A percentile compares a stretch with the other conserved stretches of the same genome.
Evolutionary conservation across 2,888 invertebrate species (phyloP).

Genomic region (Acronicta aceris): DNA sequence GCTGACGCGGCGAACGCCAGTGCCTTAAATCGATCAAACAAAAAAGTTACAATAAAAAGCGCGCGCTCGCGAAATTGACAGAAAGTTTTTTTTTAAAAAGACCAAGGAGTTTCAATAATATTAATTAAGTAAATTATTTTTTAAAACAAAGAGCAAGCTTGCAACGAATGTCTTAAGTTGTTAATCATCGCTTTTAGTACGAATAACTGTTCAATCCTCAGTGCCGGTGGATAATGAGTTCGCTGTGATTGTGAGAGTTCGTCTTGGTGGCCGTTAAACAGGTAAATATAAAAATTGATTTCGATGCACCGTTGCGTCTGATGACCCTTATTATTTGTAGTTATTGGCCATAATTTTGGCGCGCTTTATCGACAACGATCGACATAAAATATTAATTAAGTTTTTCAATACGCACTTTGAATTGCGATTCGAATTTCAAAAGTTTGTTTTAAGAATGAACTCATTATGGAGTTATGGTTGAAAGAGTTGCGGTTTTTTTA

Average conservation of each 20-base stretch:
- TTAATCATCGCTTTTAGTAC: conserved; percentile 77
- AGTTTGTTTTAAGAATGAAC: conserved; percentile 45
- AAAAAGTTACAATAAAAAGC: conserved; percentile 76
- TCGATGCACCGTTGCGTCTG: conserved; percentile 69
- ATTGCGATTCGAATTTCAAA: conserved; percentile 40
- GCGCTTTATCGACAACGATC: conserved; percentile 37
- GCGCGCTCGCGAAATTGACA: conserved; percentile 82
- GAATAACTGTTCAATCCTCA: conserved; percentile 83
- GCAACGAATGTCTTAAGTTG: conserved; percentile 56
- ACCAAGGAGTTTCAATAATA: conserved; percentile 46
- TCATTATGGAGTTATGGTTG: conserved; percentile 57
- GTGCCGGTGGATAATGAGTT: conserved; percentile 86
- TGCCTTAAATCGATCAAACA: conserved; percentile 61
- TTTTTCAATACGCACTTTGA: conserved; percentile 44
- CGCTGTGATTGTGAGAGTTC: conserved; percentile 84
- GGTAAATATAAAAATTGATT: conserved; percentile 81
- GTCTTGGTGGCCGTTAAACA: conserved; percentile 81
- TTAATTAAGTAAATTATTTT: conserved; percentile 44
- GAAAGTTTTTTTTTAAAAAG: conserved; percentile 59
- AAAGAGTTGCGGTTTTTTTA: conserved; percentile 61
- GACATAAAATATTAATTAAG: conserved; percentile 60
- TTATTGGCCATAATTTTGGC: conserved; percentile 52
- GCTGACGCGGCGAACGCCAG: conserved; percentile 74
- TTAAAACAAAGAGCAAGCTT: conserved; percentile 23
- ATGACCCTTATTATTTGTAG: conserved; percentile 58